phyloP scores from a whole-genome alignment of 2,113 vertebrate species.

The Eolophus roseicapilla region DNA sequence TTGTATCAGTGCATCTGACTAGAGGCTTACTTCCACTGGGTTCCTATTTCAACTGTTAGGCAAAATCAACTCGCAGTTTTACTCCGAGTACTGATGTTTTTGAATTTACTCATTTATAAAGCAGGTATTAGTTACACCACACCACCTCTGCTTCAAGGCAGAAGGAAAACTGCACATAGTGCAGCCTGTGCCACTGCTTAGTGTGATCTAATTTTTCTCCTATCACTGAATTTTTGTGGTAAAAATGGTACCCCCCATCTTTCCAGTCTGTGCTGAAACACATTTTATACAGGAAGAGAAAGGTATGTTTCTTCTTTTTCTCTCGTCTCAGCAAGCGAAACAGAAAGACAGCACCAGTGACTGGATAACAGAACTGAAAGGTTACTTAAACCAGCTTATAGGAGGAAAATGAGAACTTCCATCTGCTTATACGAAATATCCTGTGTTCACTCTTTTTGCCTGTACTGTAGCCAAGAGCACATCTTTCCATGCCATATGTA shows the following conservation, averaged over 20 bases:
- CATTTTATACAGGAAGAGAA: not conserved
- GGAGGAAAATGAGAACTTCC: not conserved
- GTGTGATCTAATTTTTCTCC: not conserved
- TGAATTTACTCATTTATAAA: not conserved
- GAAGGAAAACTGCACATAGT: not conserved
- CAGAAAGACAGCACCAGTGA: not conserved
- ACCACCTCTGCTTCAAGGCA: not conserved
- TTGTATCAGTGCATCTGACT: not conserved
- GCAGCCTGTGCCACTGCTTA: not conserved
- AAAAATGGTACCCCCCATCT: not conserved
- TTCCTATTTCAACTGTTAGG: not conserved
- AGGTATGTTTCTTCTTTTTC: not conserved
- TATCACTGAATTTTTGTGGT: not conserved
- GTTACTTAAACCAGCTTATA: not conserved
- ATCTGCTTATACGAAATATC: slow-evolving; percentile 18
- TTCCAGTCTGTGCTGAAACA: not conserved
- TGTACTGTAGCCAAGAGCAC: not conserved
- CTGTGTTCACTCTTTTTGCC: not conserved
- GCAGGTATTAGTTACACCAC: not conserved
- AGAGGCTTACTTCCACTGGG: not conserved
- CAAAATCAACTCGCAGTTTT: not conserved
- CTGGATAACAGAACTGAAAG: not conserved
- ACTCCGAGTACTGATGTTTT: not conserved
- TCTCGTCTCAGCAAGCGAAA: not conserved
- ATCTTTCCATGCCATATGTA: not conserved